Base-by-base conservation (phyloP, 2,888 invertebrate species). In the Sylvicola cinctus region DNA sequence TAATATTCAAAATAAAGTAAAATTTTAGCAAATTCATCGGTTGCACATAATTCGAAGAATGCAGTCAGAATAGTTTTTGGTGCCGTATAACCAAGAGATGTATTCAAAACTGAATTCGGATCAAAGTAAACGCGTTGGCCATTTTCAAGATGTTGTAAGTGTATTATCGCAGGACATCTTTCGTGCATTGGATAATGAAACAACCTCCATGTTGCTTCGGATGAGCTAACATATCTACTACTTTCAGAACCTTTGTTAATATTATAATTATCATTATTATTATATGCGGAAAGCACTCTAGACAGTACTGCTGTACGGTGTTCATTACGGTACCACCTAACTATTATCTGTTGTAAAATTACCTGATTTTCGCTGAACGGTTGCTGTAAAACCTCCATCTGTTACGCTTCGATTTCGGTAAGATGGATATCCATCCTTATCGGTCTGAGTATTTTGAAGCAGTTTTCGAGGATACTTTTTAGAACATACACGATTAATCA, bases 191-290 rank as follows among this genome's bases (percentile, higher is more conserved):
- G 31, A 35, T 43, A 43, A 16, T 32, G 36, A 28, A 40, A 38
- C 29, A 45, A 40, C 6, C 42, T 36, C 42, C 43, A 45, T 12
- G 42, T 28, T 35, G 39, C 42, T 37, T 40, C 40, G 39, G 39
- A 41, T 38, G 38, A 42, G 36, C 47, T 49, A n/a, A 51, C 42
- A 39, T 49, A 50, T n/a, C 49, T 33, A 8, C 40, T 40, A 33
- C 38, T 36, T 39, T 54, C 52, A 39, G 48, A 50, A 16, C 53
- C 52, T 49, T 58, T 58, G 34, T 46, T 51, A 20, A 59, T 49
- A 44, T 59, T 58, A 42, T 57, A 54, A 40, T 50, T 51, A 40
- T 58, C 55, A 11, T 58, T 51, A 41, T 58, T 56, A 11, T 50
- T 49, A 38, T 56, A 52, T 2, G 49, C 47, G 31, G 50, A 41